A percentile compares a stretch with the other conserved stretches of the same genome.
Evolutionary conservation across 2,797 vertebrate species (phyloP).

Genomic region (Pampus argenteus): DNA sequence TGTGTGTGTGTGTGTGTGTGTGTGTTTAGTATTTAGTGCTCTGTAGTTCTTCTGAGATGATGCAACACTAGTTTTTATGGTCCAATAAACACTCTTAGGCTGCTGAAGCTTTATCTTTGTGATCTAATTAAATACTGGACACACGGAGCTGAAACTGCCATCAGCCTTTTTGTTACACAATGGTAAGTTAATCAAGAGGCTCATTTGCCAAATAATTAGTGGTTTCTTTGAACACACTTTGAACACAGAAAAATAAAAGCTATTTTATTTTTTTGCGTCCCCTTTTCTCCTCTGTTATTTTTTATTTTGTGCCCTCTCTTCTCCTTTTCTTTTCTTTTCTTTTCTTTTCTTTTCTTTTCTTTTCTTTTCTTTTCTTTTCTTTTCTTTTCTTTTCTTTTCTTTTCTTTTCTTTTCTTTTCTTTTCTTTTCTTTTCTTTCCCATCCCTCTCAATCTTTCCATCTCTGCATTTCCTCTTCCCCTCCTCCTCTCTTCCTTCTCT

Average conservation of each 20-base stretch:
- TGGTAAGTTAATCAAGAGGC: conserved; percentile 71
- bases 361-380: neutral
- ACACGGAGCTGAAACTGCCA: conserved; percentile 65
- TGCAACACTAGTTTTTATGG: conserved; percentile 71
- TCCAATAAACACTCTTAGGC: conserved; percentile 67
- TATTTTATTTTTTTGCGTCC: conserved; percentile 13
- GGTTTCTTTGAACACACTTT: conserved; percentile 61
- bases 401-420: conserved; percentile 7
- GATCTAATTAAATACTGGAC: conserved; percentile 77
- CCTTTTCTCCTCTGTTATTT: neutral
- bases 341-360: neutral
- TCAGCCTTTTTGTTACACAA: conserved; percentile 70
- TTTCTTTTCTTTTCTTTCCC: neutral
- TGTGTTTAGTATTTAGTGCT: conserved; percentile 29
- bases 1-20: conserved; percentile 25
- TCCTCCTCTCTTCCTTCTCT: neutral
- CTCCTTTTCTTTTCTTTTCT: no score
- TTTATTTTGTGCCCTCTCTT: neutral
- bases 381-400: neutral
- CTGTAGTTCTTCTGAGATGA: conserved; percentile 57
- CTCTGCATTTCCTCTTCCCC: no score
- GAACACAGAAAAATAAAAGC: conserved; percentile 37
- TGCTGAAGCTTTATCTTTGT: conserved; percentile 68
- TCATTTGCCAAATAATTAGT: conserved; percentile 60
- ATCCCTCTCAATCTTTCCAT: neutral